Conservation (phyloP, 2,113 vertebrate species). For the Riparia riparia region DNA sequence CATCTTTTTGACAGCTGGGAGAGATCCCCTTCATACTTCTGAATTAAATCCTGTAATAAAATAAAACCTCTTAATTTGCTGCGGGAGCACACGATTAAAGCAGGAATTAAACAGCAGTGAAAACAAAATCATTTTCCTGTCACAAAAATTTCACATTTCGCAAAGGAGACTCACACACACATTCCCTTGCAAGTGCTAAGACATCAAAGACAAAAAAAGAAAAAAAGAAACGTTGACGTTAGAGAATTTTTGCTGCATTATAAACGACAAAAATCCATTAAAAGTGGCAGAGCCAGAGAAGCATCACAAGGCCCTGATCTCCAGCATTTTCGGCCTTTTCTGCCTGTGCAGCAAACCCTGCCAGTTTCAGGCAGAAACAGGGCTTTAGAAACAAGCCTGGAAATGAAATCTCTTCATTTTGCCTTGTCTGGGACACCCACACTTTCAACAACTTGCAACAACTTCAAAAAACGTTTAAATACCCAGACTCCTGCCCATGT, state of each 20-base stretch:
- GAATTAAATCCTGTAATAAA: conserved; percentile 77
- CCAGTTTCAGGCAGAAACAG: neutral
- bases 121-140: conserved; percentile 7
- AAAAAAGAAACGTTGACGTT: fast-evolving
- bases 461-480: neutral
- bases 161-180: neutral
- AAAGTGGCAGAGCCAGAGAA: neutral
- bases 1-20: conserved; percentile 82
- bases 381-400: neutral
- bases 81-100: neutral
- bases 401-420: neutral
- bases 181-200: neutral
- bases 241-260: neutral
- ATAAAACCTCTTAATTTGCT: conserved; percentile 40
- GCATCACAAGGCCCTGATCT: neutral
- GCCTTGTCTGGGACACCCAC: fast-evolving
- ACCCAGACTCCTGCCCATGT: neutral
- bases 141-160: conserved; percentile 31
- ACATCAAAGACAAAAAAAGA: neutral
- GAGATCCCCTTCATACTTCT: conserved; percentile 83
- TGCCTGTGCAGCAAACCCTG: neutral
- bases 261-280: neutral
- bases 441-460: neutral
- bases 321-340: neutral
- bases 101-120: conserved; percentile 9